Base-by-base conservation (phyloP, 2,797 vertebrate genomes). In the Stomatorhinus walkeri region DNA sequence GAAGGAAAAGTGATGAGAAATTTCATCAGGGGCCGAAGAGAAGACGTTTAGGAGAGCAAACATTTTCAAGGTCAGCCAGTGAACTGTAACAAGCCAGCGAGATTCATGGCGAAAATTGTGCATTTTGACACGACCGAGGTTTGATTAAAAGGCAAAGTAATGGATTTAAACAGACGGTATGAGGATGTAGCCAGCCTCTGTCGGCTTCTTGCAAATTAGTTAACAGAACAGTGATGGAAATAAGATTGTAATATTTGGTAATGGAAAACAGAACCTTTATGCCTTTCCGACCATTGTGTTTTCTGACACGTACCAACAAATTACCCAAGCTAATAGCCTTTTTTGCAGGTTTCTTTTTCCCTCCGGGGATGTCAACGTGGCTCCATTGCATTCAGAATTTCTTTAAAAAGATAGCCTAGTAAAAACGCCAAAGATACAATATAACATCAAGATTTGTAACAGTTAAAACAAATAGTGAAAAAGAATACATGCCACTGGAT, bases 121-220 rank as follows among this genome's bases (percentile, higher is more conserved):
- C 96, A 96, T 97, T 98, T 97, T 98, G 98, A 98, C 97, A 98
- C 95, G 95, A 95, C 93, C 94, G 95, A 93, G 94, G 96, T 97
- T 98, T 98, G 97, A 98, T 98, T 99, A 99, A 99, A 98, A 98
- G 97, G 96, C 95, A 98, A 98, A 97, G 96, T 98, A 99, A 98
- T 98, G 96, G 96, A 93, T 98, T 98, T 97, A 98, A 98, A 97
- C 98, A 98, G 97, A 96, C 94, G 91, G 97, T 97, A 95, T 96
- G 94, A 97, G 96, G 96, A 96, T 96, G 95, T 96, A 96, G 96
- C 96, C 96, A 96, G 97, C 96, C 95, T 97, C 96, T 94, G 95
- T 95, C 96, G 96, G 96, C 95, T 96, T 96, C 96, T 95, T 91
- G 94, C 96, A 97, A 97, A 98, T 97, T 96, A 96, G 97, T 97